Percentiles rank a stretch among this genome's conserved stretches.
These are phyloP conservation scores for Dicyrtoma fusca DNA, from an alignment of 2,888 invertebrate genomes.

Conservation along the genomic window DNA sequence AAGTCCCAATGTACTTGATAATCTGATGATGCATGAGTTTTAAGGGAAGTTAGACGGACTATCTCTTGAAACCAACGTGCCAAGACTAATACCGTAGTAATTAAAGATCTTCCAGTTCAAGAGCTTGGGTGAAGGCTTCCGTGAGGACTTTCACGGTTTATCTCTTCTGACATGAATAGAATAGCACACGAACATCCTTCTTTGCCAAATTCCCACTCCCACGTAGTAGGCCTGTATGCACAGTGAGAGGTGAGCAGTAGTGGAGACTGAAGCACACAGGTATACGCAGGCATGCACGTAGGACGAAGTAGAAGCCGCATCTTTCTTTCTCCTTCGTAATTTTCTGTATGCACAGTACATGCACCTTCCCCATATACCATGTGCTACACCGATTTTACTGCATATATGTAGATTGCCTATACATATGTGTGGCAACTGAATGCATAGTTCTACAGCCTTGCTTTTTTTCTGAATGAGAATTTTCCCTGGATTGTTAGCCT, in stretches of 20 bases:
- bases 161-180: constrained; percentile 9
- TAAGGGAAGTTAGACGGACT: background rate
- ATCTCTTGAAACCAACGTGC: constrained; percentile 2
- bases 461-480: background rate
- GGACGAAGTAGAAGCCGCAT: background rate
- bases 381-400: too few species aligned
- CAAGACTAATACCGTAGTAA: constrained; percentile 10
- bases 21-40: constrained; percentile 24
- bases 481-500: constrained; percentile 13
- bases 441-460: too few species aligned
- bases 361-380: too few species aligned
- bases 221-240: too few species aligned
- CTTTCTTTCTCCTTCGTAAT: background rate
- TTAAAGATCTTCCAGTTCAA: constrained; percentile 23
- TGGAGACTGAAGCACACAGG: too few species aligned
- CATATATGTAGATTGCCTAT: background rate
- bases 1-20: constrained; percentile 7
- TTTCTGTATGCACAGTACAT: too few species aligned
- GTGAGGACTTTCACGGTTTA: constrained; percentile 9
- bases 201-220: background rate
- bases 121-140: constrained; percentile 1
- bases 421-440: background rate
- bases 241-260: too few species aligned
- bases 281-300: too few species aligned
- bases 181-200: background rate